These are phyloP conservation scores for Strigamia crassipes DNA, from an alignment of 2,888 invertebrate species.

Conservation along the genomic window DNA sequence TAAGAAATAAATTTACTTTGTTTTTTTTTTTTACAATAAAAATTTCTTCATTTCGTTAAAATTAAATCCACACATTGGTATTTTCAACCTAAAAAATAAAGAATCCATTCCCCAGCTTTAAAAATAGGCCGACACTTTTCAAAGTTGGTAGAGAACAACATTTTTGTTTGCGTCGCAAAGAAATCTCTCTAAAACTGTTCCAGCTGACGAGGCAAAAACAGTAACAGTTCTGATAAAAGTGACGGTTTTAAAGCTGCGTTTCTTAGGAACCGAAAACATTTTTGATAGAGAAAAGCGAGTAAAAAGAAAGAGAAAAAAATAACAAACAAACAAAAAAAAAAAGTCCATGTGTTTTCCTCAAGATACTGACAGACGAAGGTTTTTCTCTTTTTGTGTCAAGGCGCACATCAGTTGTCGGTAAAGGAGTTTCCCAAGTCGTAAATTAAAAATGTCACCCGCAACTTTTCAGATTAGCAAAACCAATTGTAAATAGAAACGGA, in stretches of 20 bases:
- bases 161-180: neutral
- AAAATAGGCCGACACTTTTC: neutral
- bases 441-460: constrained; percentile 36
- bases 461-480: constrained; percentile 31
- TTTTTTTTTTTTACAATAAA: neutral
- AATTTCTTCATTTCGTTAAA: neutral
- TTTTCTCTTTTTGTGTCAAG: constrained; percentile 21
- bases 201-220: constrained; percentile 23
- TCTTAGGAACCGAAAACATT: constrained; percentile 36
- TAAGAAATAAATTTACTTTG: constrained; percentile 11
- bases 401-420: neutral
- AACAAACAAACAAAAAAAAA: neutral
- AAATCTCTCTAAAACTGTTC: constrained; percentile 18
- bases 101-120: neutral
- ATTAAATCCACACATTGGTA: neutral
- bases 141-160: neutral
- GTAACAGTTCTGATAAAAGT: constrained; percentile 26
- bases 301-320: neutral
- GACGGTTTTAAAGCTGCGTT: constrained; percentile 12
- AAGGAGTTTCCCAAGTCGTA: constrained; percentile 25
- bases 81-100: neutral
- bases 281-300: constrained; percentile 3
- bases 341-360: constrained; percentile 14
- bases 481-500: constrained; percentile 33
- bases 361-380: constrained; percentile 21